These are phyloP conservation scores for Oreonectes daqikongensis DNA, from an alignment of 2,797 vertebrate genomes.

Conservation along the genomic window DNA sequence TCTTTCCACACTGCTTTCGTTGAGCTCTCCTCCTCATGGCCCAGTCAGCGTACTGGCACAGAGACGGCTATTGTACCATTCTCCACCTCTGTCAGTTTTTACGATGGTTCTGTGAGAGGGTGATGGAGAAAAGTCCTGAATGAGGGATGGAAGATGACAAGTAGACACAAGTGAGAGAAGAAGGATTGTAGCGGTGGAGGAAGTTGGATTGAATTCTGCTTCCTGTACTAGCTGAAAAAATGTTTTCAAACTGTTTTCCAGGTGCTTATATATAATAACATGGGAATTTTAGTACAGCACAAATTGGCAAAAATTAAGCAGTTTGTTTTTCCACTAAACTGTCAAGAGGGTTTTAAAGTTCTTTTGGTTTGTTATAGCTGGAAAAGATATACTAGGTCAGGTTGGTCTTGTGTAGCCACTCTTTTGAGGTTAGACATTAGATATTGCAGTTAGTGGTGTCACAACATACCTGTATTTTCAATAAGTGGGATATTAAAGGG, in stretches of 20 bases:
- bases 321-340: background rate
- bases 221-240: background rate
- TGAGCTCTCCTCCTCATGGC: conserved; percentile 3
- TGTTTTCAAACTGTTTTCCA: background rate
- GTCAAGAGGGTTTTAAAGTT: background rate
- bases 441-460: no score
- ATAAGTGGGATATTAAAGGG: no score
- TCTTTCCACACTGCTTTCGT: background rate
- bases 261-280: no score
- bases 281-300: conserved; percentile 13
- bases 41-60: conserved; percentile 32
- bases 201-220: background rate
- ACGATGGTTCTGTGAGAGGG: conserved; percentile 4
- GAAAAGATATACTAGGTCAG: background rate
- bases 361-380: background rate
- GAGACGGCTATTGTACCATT: conserved; percentile 48
- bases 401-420: background rate
- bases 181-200: conserved; percentile 4
- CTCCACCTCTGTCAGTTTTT: conserved; percentile 16
- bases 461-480: no score
- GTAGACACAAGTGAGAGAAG: background rate
- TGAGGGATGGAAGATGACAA: background rate
- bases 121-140: background rate
- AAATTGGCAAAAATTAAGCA: background rate
- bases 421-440: no score